These are phyloP conservation scores for Lasioglossum albipes DNA, from an alignment of 1,140 invertebrate species.

Conservation along the genomic window DNA sequence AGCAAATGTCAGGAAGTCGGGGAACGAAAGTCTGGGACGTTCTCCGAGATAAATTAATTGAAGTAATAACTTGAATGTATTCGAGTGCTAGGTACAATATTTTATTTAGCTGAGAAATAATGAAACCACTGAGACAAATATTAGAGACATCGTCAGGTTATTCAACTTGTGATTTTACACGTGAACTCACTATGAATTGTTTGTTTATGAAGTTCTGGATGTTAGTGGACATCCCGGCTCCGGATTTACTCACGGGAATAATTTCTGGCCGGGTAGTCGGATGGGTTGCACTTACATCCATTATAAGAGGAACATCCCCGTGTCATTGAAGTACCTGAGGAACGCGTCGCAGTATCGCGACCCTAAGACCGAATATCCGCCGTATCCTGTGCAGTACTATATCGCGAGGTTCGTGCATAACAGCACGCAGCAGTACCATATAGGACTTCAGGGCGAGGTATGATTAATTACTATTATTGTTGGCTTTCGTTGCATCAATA, in stretches of 20 bases:
- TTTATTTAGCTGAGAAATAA: too few species aligned
- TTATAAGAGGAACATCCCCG: constrained; percentile 60
- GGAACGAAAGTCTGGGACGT: too few species aligned
- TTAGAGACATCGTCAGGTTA: too few species aligned
- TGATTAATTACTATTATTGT: constrained; percentile 24
- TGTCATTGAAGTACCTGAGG: constrained; percentile 41
- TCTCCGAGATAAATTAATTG: too few species aligned
- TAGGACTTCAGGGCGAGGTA: constrained; percentile 72
- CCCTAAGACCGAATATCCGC: constrained; percentile 72
- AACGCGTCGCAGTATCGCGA: constrained; percentile 70
- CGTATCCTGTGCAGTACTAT: constrained; percentile 75
- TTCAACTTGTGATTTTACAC: too few species aligned
- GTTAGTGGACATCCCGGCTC: constrained; percentile 76
- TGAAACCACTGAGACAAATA: too few species aligned
- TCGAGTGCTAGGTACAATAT: too few species aligned
- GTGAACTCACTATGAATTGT: background rate
- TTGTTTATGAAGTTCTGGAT: constrained; percentile 76
- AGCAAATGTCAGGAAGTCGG: too few species aligned
- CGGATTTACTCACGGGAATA: constrained; percentile 79
- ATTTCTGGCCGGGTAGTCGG: constrained; percentile 79
- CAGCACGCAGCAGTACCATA: constrained; percentile 76
- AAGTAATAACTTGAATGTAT: too few species aligned
- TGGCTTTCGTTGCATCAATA: too few species aligned
- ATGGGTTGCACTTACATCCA: constrained; percentile 72
- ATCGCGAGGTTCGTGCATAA: constrained; percentile 75